phyloP scores from a whole-genome alignment of 2,797 vertebrate genomes.

The Phrynocephalus guinanensis region DNA sequence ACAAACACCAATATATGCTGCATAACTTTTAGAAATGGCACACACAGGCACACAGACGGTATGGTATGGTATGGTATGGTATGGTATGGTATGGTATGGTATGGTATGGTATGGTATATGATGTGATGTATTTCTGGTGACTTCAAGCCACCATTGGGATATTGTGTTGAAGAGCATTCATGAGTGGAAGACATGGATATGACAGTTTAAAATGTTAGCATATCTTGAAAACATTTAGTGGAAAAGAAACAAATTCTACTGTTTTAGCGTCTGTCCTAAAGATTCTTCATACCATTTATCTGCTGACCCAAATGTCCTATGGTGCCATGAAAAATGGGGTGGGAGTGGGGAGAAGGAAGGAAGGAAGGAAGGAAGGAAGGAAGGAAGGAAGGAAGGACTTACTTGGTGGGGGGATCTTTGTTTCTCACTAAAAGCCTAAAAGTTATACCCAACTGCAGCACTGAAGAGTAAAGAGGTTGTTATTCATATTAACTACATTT shows the following conservation, averaged over 20 bases:
- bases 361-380: not conserved
- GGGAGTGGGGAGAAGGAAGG: conserved; percentile 2
- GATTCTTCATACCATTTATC: conserved; percentile 76
- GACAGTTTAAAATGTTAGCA: conserved; percentile 63
- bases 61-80: too few relatives aligned
- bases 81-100: too few relatives aligned
- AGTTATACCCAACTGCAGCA: conserved; percentile 90
- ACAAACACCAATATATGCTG: conserved; percentile 34
- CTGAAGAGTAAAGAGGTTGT: conserved; percentile 89
- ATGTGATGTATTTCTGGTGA: conserved; percentile 56
- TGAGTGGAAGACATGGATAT: conserved; percentile 60
- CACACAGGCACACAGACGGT: not conserved
- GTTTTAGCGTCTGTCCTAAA: conserved; percentile 78
- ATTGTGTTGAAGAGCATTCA: conserved; percentile 58
- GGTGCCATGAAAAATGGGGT: conserved; percentile 69
- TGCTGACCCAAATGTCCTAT: conserved; percentile 77
- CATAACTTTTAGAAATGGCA: conserved; percentile 47
- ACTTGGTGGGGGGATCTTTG: conserved; percentile 80
- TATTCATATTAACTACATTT: conserved; percentile 93
- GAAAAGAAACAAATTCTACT: conserved; percentile 77
- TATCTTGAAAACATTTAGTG: conserved; percentile 71
- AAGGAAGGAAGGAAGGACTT: conserved; percentile 73
- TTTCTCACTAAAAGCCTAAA: conserved; percentile 85
- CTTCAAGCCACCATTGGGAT: conserved; percentile 60
- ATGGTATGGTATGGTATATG: not conserved